phyloP scores from a whole-genome alignment of 1,140 invertebrate genomes.

The Apis cerana region DNA sequence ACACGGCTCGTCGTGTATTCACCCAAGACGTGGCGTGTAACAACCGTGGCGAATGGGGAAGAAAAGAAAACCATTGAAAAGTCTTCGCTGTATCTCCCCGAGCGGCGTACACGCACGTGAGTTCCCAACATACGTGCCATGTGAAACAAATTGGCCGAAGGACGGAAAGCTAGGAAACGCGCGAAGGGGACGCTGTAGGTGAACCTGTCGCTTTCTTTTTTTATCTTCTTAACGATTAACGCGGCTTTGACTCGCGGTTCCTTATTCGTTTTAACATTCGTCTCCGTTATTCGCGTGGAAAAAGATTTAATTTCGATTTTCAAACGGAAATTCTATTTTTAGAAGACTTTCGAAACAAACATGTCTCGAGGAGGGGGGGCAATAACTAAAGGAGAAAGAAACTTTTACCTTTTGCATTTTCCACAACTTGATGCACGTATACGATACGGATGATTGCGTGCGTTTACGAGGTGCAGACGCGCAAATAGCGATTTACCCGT shows the following conservation, averaged over 20 bases:
- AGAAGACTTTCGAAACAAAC: background rate
- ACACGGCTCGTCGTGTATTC: slow-evolving; percentile 29
- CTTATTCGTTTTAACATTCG: background rate
- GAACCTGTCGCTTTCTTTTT: slow-evolving; percentile 4
- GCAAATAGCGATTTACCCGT: slow-evolving; percentile 25
- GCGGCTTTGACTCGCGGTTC: background rate
- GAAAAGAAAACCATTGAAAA: slow-evolving; percentile 12
- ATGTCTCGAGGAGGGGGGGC: too few species aligned
- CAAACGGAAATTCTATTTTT: background rate
- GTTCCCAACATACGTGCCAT: slow-evolving; percentile 19
- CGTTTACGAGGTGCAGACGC: background rate
- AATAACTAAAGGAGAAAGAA: background rate
- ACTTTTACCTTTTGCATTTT: background rate
- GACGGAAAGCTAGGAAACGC: slow-evolving; percentile 4
- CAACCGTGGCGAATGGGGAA: background rate
- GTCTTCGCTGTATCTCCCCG: background rate
- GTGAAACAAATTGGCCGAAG: slow-evolving; percentile 32
- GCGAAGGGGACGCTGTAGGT: slow-evolving; percentile 6
- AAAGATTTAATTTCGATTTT: background rate
- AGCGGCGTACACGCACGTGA: slow-evolving; percentile 14
- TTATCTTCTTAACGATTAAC: background rate
- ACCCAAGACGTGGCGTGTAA: background rate
- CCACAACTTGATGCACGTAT: background rate
- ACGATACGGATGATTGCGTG: background rate
- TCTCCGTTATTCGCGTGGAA: background rate